Base-by-base conservation (phyloP, 2,113 vertebrate genomes). In the Scophthalmus maximus region DNA sequence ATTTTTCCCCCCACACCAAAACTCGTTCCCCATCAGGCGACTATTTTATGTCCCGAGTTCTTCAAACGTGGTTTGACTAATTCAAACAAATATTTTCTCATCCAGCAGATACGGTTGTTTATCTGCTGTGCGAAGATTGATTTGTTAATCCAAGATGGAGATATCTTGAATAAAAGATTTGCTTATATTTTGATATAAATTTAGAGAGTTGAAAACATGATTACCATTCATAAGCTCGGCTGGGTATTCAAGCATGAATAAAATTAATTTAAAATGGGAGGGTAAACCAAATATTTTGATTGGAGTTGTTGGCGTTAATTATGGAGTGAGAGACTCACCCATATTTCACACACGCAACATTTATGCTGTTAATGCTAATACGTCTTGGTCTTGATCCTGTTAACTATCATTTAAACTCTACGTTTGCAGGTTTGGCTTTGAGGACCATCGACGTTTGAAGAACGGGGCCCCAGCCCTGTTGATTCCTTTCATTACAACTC, bases 1-100 rank as follows among this genome's bases (percentile, higher is more conserved):
- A 46, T n/a, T n/a, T n/a, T n/a, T n/a, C n/a, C n/a, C n/a, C n/a
- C n/a, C 72, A 68, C 18, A 50, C 38, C n/a, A n/a, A 55, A 47
- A 36, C 30, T 27, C 59, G 6, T 82, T 82, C 20, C 42, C 47
- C 26, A 64, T 53, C 34, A 36, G 40, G 27, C 22, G 29, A 57
- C 53, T 53, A 20, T 30, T 62, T 53, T 36, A 50, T 49, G 38
- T 40, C 36, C 27, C 14, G n/a, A 15, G 52, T 6, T 25, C 4
- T 40, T 26, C 14, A 40, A 40, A 40, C 12, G 5, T 38, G 34
- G 14, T 0, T 38, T 26, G 8, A 26, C 12, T 8, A 38, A 40
- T 18, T 56, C 18, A 53, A 53, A 20, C 18, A 3, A 55, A 8
- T 4, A 8, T 3, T 15, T 47, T 47, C 44, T 47, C 44, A 20